Base-by-base conservation (phyloP, 2,113 vertebrate genomes). In the Anthoscopus minutus region DNA sequence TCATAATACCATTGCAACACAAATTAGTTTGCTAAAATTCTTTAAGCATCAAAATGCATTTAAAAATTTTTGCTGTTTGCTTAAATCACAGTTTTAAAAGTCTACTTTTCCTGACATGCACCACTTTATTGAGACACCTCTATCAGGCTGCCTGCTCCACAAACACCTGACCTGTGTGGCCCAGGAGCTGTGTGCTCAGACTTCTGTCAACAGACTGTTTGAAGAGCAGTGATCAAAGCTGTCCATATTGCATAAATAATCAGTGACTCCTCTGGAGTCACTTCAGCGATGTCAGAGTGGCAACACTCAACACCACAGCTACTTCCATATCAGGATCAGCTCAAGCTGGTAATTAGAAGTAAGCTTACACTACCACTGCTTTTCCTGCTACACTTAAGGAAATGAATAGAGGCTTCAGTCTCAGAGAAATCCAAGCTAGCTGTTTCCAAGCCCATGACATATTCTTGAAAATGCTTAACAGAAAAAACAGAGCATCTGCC, bases 301-400 rank as follows among this genome's bases (percentile, higher is more conserved):
- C 72, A 93, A 35, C 76, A 86, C 88, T 77, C 88, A 88, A 86
- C 91, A 93, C 91, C 2, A 0, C 86, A 38, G 82, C 47, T 51
- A 14, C 64, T 74, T 83, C 92, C 20, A 4, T 11, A 56, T 6
- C 80, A 88, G 69, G 67, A 88, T 48, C 67, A 62, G 51, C 83
- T 81, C 76, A 20, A 74, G 85, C 79, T 72, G 80, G n/a, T 64
- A 83, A 96, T 96, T 92, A 96, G 67, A 66, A 86, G 92, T 90
- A 92, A 95, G 64, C 82, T 93, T 92, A 96, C 69, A 93, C 92
- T 81, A 18, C 79, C 56, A 12, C 33, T 58, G n/a, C 33, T 88
- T 60, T 79, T 61, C 66, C 74, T 57, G 2, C 81, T 42, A 80
- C 37, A 54, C 58, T 92, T 90, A 70, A 50, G 76, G 76, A 94